Evolutionary conservation across 1,140 invertebrate genomes (phyloP).

Genomic region (Hirudo medicinalis): DNA sequence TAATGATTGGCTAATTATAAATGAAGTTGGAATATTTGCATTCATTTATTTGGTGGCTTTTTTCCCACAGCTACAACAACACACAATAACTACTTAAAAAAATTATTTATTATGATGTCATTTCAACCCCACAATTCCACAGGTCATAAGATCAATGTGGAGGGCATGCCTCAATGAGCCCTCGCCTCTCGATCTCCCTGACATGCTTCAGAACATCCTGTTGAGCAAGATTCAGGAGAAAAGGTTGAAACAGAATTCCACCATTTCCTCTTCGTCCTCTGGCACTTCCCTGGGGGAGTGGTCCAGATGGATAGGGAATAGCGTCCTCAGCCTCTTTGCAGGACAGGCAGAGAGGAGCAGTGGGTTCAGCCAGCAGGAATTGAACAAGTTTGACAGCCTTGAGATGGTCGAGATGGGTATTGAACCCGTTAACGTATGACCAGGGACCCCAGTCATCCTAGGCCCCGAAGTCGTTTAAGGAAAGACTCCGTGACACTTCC

Average conservation of each 20-base stretch:
- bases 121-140: not conserved
- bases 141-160: not conserved
- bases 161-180: not conserved
- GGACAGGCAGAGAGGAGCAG: not conserved
- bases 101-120: not conserved
- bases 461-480: too few species aligned
- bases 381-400: constrained; percentile 1
- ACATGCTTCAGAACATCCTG: not conserved
- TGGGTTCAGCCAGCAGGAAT: not conserved
- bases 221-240: constrained; percentile 1
- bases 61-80: not conserved
- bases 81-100: too few species aligned
- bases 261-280: not conserved
- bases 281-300: not conserved
- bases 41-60: not conserved
- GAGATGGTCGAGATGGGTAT: constrained; percentile 8
- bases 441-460: not conserved
- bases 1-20: too few species aligned
- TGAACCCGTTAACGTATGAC: not conserved
- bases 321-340: not conserved
- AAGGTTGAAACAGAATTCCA: not conserved
- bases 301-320: not conserved
- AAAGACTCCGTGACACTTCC: too few species aligned
- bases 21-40: too few species aligned
- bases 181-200: not conserved